These are phyloP conservation scores for Phthorimaea operculella DNA, from an alignment of 1,140 invertebrate genomes.

Conservation along the genomic window DNA sequence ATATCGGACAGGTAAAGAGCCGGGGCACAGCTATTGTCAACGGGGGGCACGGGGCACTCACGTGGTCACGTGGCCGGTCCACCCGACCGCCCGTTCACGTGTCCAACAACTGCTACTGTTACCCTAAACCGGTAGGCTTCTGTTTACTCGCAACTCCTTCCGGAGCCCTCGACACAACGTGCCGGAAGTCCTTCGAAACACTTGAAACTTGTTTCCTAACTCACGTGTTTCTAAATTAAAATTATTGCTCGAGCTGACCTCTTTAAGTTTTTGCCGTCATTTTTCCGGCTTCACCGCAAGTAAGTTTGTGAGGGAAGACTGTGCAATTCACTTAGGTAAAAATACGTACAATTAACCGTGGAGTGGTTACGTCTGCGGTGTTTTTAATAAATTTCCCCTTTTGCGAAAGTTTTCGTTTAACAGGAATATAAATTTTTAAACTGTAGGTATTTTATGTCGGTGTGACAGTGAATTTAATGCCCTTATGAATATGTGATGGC, in stretches of 20 bases:
- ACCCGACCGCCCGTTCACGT: constrained; percentile 32
- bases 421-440: too few species aligned
- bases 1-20: constrained; percentile 3
- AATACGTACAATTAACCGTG: constrained; percentile 1
- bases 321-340: constrained; percentile 10
- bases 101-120: constrained; percentile 23
- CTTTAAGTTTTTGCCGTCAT: constrained; percentile 17
- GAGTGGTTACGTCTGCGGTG: constrained; percentile 1
- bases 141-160: constrained; percentile 46
- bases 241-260: constrained; percentile 28
- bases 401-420: not conserved
- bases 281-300: constrained; percentile 25
- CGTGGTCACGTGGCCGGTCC: constrained; percentile 42
- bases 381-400: not conserved
- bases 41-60: constrained; percentile 18
- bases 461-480: not conserved
- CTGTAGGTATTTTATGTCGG: too few species aligned
- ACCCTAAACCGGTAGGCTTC: constrained; percentile 27
- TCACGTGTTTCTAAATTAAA: constrained; percentile 45
- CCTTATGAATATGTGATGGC: constrained; percentile 1
- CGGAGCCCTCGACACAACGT: constrained; percentile 36
- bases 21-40: constrained; percentile 1
- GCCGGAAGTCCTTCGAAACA: constrained; percentile 47
- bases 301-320: constrained; percentile 18
- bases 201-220: constrained; percentile 40